Evolutionary conservation across 2,113 vertebrate genomes (phyloP).

Genomic region (Polypterus bichir): DNA sequence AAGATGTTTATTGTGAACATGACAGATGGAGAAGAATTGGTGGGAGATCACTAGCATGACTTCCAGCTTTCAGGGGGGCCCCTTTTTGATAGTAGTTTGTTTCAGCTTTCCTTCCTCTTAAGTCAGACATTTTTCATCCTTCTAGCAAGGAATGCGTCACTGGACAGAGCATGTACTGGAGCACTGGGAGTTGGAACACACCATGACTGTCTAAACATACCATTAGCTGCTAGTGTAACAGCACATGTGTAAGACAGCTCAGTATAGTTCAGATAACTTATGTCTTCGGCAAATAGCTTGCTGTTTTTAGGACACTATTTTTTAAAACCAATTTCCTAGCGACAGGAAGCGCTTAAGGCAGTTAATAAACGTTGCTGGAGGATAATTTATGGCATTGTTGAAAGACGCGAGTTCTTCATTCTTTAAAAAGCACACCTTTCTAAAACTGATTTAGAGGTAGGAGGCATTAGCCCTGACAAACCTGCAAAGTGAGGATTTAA

Average conservation of each 20-base stretch:
- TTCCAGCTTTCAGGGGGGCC: neutral
- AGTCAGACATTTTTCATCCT: slow-evolving; percentile 45
- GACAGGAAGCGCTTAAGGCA: slow-evolving; percentile 13
- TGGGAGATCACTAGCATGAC: slow-evolving; percentile 3
- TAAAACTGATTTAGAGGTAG: neutral
- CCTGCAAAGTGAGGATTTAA: neutral
- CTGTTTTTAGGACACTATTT: slow-evolving; percentile 28
- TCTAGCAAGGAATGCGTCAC: slow-evolving; percentile 45
- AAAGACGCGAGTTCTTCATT: slow-evolving; percentile 14
- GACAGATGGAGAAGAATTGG: slow-evolving; percentile 3
- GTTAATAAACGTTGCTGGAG: slow-evolving; percentile 13
- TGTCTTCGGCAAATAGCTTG: slow-evolving; percentile 34
- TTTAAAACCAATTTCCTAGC: slow-evolving; percentile 43
- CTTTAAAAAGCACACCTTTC: slow-evolving; percentile 13
- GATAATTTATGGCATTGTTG: slow-evolving; percentile 17
- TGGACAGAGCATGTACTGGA: slow-evolving; percentile 35
- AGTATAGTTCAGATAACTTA: slow-evolving; percentile 56
- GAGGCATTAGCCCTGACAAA: neutral
- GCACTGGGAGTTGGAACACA: slow-evolving; percentile 48
- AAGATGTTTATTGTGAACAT: slow-evolving; percentile 4
- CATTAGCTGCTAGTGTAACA: slow-evolving; percentile 60
- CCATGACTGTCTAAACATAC: slow-evolving; percentile 61
- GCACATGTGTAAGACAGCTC: slow-evolving; percentile 55
- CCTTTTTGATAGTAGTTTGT: slow-evolving; percentile 11
- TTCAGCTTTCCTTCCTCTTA: slow-evolving; percentile 21